Base-by-base conservation (phyloP, 2,113 vertebrate genomes). In the Chaetorhynchus papuensis region DNA sequence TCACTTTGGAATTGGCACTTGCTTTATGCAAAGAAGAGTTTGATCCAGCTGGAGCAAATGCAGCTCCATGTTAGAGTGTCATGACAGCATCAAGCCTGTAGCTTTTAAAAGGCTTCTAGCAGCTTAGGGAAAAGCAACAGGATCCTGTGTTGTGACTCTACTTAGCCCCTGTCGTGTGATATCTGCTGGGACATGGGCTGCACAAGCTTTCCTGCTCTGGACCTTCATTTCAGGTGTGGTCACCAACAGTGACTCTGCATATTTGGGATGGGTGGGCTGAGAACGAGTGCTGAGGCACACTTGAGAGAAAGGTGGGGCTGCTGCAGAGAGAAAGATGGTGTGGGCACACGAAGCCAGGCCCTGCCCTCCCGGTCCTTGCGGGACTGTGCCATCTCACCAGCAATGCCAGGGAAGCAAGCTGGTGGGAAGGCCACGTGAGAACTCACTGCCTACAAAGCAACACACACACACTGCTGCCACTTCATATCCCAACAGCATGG, bases 401-500 rank as follows among this genome's bases (percentile, higher is more conserved):
- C 87, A 80, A 4, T 16, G 59, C 41, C 1, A 2, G 42, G 83
- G 49, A 37, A 17, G 41, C 2, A 10, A 86, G 31, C 0, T 57
- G 63, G 74, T 3, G 3, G 23, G 50, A 20, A 89, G 13, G 33
- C 26, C 52, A 90, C 1, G 0, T 22, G 23, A 65, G 27, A 33
- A 3, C 28, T 87, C 3, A 2, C 18, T 90, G 56, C 52, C 39
- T 52, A 35, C 50, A 39, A 24, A 92, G 59, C 53, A 68, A 70
- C 2, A 1, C 83, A 53, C 53, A 65, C 3, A 31, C 2, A 3
- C 45, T 63, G 52, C 52, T 89, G 74, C 47, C 56, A 54, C 10
- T 10, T 26, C 1, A 1, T 7, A 42, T 52, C 41, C 79, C 81
- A 61, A 10, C 14, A 49, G 33, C 20, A 63, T 0, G 0, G 60